Evolutionary conservation across 2,113 vertebrate species (phyloP).

Genomic region (Plectropomus leopardus): DNA sequence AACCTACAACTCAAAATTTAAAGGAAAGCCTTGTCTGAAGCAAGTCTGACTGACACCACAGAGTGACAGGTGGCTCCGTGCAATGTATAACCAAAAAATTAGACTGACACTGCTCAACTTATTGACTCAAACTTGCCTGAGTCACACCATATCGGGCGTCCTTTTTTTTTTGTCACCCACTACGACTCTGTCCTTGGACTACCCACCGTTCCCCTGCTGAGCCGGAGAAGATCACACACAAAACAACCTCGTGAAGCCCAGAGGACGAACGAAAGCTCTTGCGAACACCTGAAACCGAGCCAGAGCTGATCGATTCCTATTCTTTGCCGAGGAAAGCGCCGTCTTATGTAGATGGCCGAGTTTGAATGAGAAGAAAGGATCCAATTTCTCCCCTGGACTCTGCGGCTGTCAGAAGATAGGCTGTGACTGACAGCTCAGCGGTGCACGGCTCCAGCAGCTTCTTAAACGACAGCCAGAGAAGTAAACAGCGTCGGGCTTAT

Average conservation of each 20-base stretch:
- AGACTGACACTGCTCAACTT: neutral
- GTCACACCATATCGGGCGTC: constrained; percentile 11
- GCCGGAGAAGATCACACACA: constrained; percentile 54
- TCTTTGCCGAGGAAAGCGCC: constrained; percentile 61
- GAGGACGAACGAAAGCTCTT: constrained; percentile 49
- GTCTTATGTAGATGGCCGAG: constrained; percentile 76
- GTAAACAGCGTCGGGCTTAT: constrained; percentile 83
- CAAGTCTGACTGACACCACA: neutral
- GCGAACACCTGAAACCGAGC: constrained; percentile 73
- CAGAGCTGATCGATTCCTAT: constrained; percentile 74
- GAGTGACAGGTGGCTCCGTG: neutral
- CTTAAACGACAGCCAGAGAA: constrained; percentile 74
- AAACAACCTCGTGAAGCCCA: constrained; percentile 55
- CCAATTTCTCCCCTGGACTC: constrained; percentile 77
- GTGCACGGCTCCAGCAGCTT: constrained; percentile 73
- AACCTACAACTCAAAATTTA: neutral
- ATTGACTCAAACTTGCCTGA: constrained; percentile 16
- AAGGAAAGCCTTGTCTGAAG: neutral
- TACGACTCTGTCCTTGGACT: constrained; percentile 50
- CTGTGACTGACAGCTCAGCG: constrained; percentile 81
- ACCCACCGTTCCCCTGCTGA: constrained; percentile 36
- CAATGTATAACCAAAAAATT: neutral
- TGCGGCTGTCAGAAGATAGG: constrained; percentile 80
- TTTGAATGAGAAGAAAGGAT: constrained; percentile 80
- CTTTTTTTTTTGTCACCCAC: constrained; percentile 41